Percentiles rank a stretch among this genome's conserved stretches.
These are phyloP conservation scores for Lathamus discolor DNA, from an alignment of 2,113 vertebrate species.

Conservation along the genomic window DNA sequence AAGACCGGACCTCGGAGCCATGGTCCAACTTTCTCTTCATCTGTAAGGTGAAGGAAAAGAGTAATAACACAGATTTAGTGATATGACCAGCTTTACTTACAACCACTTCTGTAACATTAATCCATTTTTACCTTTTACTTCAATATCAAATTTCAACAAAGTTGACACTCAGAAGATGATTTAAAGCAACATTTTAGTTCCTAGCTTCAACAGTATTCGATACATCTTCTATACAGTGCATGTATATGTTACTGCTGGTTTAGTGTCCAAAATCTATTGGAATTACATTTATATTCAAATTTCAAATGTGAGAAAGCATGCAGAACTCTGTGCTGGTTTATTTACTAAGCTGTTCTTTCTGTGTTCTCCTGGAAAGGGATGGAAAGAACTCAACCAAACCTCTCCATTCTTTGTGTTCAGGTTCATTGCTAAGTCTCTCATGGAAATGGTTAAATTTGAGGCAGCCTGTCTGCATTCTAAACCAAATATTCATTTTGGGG, in stretches of 20 bases:
- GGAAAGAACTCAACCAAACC: not conserved
- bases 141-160: not conserved
- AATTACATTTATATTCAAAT: not conserved
- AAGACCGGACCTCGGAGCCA: constrained; percentile 98
- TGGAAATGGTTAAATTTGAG: not conserved
- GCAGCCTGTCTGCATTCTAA: not conserved
- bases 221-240: not conserved
- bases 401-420: not conserved
- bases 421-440: not conserved
- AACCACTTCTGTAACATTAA: not conserved
- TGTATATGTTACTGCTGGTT: not conserved
- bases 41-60: constrained; percentile 78
- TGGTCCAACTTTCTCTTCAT: constrained; percentile 99
- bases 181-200: not conserved
- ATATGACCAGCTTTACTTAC: not conserved
- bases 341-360: not conserved
- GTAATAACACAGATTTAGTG: constrained; percentile 51
- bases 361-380: not conserved
- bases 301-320: not conserved
- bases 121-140: not conserved
- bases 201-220: not conserved
- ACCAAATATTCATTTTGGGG: not conserved
- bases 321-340: not conserved
- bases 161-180: not conserved
- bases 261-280: not conserved